Evolutionary conservation across 30 jellyfish, hydroid and myxozoan genomes (phyloP).

Genomic region (Hydractinia echinata): DNA sequence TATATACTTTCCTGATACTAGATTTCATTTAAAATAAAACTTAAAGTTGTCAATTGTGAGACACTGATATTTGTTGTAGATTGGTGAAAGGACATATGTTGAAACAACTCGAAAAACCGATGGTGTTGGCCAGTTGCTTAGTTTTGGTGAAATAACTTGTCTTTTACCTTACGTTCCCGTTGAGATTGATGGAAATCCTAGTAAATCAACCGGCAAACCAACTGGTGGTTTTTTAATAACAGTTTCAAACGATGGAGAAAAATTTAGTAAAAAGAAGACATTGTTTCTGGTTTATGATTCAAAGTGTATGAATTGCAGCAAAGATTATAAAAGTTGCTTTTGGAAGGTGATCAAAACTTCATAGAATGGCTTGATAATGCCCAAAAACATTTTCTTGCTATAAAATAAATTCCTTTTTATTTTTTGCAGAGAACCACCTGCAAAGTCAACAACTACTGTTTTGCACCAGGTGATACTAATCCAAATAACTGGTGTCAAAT

Average conservation of each 20-base stretch:
- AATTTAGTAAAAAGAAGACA: conserved; percentile 41
- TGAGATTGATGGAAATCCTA: conserved; percentile 13
- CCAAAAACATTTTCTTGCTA: background rate
- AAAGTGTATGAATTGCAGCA: conserved; percentile 61
- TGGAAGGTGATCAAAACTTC: background rate
- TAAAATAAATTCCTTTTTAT: background rate
- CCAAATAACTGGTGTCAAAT: conserved; percentile 47
- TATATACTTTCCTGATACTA: too few relatives aligned
- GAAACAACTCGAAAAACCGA: background rate
- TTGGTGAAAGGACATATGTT: background rate
- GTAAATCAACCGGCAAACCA: conserved; percentile 22
- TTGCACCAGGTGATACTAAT: conserved; percentile 30
- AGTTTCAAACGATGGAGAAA: conserved; percentile 54
- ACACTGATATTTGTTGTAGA: background rate
- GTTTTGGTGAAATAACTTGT: conserved; percentile 63
- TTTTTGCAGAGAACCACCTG: conserved; percentile 48
- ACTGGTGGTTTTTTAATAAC: conserved; percentile 53
- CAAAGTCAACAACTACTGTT: conserved; percentile 58
- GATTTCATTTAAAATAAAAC: too few relatives aligned
- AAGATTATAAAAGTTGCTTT: background rate
- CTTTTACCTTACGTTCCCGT: conserved; percentile 35
- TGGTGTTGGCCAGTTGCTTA: conserved; percentile 43
- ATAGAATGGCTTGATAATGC: too few relatives aligned
- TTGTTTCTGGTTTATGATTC: conserved; percentile 51
- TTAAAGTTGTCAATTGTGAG: too few relatives aligned